phyloP scores from a whole-genome alignment of 2,113 vertebrate genomes.

The Tragelaphus buxtoni region DNA sequence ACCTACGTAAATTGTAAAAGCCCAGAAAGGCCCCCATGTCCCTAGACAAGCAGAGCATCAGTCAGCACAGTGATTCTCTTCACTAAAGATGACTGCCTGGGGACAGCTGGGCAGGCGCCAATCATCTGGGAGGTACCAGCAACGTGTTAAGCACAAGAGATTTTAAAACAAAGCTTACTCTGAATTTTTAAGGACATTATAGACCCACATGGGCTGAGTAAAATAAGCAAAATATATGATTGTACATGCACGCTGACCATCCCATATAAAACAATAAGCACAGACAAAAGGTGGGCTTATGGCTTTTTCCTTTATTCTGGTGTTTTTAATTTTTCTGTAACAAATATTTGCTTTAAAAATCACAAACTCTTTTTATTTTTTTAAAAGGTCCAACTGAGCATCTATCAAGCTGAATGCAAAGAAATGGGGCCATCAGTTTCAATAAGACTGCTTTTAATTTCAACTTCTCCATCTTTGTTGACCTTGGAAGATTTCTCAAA shows the following conservation, averaged over 20 bases:
- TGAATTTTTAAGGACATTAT: background rate
- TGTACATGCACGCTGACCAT: rapidly evolving
- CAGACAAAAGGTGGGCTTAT: rapidly evolving
- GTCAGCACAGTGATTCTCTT: background rate
- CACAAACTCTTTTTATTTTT: background rate
- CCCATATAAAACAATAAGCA: rapidly evolving
- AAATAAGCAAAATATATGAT: background rate
- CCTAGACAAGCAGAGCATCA: background rate
- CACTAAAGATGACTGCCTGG: background rate
- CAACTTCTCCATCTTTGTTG: background rate
- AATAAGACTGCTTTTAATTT: background rate
- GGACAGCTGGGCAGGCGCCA: background rate
- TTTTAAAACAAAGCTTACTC: background rate
- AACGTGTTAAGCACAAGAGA: background rate
- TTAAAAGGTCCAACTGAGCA: background rate
- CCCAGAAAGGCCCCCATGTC: background rate
- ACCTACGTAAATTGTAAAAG: background rate
- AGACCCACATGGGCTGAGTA: background rate
- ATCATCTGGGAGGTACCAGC: background rate
- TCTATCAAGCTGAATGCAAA: background rate
- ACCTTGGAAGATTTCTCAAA: background rate
- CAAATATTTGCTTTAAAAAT: background rate
- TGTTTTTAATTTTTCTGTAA: background rate
- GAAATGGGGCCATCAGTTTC: background rate
- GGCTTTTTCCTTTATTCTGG: background rate